phyloP scores from a whole-genome alignment of 2,797 vertebrate genomes.

The Falco concolor region DNA sequence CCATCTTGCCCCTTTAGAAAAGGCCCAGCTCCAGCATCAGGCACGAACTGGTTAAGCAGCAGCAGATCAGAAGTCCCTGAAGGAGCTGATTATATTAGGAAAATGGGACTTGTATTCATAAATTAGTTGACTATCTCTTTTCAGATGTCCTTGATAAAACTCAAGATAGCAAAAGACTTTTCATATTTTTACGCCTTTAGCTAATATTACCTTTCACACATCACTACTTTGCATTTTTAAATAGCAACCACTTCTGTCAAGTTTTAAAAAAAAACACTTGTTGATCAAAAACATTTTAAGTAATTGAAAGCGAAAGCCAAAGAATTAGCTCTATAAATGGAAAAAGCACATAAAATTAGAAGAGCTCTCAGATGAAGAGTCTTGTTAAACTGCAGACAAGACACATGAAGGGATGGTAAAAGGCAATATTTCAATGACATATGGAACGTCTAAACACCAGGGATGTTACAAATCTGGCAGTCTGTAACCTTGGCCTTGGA shows the following conservation, averaged over 20 bases:
- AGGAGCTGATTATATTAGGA: constrained; percentile 5
- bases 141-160: constrained; percentile 15
- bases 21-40: background rate
- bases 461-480: background rate
- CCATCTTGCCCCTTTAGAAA: background rate
- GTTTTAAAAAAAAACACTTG: background rate
- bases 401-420: background rate
- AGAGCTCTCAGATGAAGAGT: background rate
- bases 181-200: background rate
- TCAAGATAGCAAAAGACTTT: background rate
- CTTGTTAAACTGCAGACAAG: background rate
- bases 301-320: background rate
- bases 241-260: background rate
- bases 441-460: background rate
- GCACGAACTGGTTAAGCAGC: background rate
- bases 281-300: background rate
- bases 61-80: background rate
- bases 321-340: background rate
- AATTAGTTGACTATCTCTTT: background rate
- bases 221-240: background rate
- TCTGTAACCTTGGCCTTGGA: background rate
- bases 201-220: background rate
- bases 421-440: background rate
- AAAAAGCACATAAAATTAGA: background rate
- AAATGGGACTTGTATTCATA: constrained; percentile 17